Evolutionary conservation across 2,113 vertebrate species (phyloP).

Genomic region (Solea senegalensis): DNA sequence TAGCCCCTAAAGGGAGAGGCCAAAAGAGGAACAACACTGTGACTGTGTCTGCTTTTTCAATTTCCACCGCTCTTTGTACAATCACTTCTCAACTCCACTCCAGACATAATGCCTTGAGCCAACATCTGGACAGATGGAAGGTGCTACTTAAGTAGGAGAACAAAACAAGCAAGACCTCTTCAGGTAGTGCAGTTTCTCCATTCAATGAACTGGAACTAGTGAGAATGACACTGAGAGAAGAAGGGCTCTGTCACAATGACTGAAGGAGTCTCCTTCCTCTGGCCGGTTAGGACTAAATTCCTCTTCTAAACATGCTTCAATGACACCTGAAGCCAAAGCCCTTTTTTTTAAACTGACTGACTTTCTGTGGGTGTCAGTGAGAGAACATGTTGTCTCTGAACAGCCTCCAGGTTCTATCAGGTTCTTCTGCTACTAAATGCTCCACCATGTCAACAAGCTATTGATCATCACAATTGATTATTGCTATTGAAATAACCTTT

Average conservation of each 20-base stretch:
- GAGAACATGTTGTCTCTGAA: no score
- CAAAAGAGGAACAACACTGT: neutral
- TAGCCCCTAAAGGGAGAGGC: no score
- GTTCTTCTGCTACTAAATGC: no score
- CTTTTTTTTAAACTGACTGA: no score
- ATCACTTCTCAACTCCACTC: slow-evolving; percentile 14
- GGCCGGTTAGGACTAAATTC: no score
- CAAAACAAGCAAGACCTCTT: neutral
- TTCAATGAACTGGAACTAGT: neutral
- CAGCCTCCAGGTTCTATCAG: no score
- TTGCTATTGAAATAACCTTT: neutral
- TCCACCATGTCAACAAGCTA: no score
- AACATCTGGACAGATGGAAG: slow-evolving; percentile 15
- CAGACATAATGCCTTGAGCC: slow-evolving; percentile 10
- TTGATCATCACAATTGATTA: no score
- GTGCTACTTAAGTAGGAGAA: neutral
- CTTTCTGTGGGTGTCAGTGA: no score
- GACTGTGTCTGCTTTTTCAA: neutral
- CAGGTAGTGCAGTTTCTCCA: slow-evolving; percentile 1
- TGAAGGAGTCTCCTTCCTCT: no score
- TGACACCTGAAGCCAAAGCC: no score
- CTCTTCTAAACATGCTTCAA: no score
- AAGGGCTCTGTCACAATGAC: neutral
- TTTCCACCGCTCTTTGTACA: neutral
- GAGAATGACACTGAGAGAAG: neutral